Base-by-base conservation (phyloP, 2,888 invertebrate genomes). In the Cerastis leucographa region DNA sequence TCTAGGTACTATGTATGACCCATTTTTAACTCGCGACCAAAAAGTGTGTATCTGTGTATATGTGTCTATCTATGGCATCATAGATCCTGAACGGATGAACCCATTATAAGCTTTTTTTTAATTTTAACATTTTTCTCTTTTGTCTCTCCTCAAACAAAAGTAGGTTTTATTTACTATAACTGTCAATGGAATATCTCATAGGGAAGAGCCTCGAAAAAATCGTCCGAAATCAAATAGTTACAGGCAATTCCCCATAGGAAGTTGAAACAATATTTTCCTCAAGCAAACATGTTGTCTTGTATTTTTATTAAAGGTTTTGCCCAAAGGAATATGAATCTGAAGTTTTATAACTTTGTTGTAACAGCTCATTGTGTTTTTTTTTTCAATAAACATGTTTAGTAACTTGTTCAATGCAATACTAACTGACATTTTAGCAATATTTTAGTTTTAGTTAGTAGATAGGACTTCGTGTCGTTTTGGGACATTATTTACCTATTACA, bases 311-410 rank as follows among this genome's bases (percentile, higher is more conserved):
- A 54, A 29, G n/a, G 35, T 11, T 59, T 42, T 68, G 8, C 80
- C 54, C 80, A 42, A 64, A 46, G 80, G 72, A 59, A 79, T 46
- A 46, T 14, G 46, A 64, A 69, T 42, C 7, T 25, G 29, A 35
- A 71, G 42, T 65, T 54, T 42, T 2, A 12, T 25, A 74, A 49
- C 51, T 67, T 67, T 8, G 17, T 29, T 9, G 12, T 44, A 44
- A 66, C 19, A 42, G 8, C 3, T 61, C 49, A 42, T 54, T 82
- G 69, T 46, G 70, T 70, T 73, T 69, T 73, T 69, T 22, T 42
- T 19, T 19, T 69, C 56, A 46, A 59, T 78, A 69, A 46, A 69
- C 5, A 29, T 22, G 14, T 69, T 59, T 8, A 40, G 12, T 56
- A 49, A 67, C n/a, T 22, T 74, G 25, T 40, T 65, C 17, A 64